These are phyloP conservation scores for Acleris laterana DNA, from an alignment of 2,888 invertebrate species.

Conservation along the genomic window DNA sequence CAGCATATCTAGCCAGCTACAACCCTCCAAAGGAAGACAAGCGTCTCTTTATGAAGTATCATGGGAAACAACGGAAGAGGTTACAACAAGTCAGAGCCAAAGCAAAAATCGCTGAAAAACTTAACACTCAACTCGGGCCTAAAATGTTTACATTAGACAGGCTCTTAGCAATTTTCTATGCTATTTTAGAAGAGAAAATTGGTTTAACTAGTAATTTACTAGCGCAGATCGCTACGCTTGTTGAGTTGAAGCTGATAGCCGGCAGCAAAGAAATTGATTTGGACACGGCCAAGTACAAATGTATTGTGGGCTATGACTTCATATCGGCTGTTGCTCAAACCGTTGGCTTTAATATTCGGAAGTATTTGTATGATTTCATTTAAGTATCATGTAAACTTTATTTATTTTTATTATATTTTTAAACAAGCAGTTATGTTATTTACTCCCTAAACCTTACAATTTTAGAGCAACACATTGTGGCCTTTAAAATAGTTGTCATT, in stretches of 20 bases:
- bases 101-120: constrained; percentile 80
- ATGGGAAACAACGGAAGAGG: constrained; percentile 88
- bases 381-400: constrained; percentile 44
- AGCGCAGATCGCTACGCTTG: constrained; percentile 94
- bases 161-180: constrained; percentile 94
- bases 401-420: constrained; percentile 10
- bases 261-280: constrained; percentile 89
- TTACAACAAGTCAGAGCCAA: constrained; percentile 85
- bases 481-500: too few species aligned
- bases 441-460: too few species aligned
- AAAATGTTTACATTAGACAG: constrained; percentile 92
- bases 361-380: constrained; percentile 90
- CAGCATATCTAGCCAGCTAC: constrained; percentile 96
- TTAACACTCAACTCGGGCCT: constrained; percentile 91
- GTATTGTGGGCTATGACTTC: constrained; percentile 92
- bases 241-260: constrained; percentile 91
- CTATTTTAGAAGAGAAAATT: constrained; percentile 93
- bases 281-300: constrained; percentile 93
- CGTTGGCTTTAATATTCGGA: constrained; percentile 89
- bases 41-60: constrained; percentile 92
- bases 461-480: too few species aligned
- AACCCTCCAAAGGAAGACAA: constrained; percentile 95
- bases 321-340: constrained; percentile 90
- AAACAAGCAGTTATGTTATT: not conserved
- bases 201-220: constrained; percentile 94